Evolutionary conservation across 1,140 invertebrate genomes (phyloP).

Genomic region (Mizuhopecten yessoensis): DNA sequence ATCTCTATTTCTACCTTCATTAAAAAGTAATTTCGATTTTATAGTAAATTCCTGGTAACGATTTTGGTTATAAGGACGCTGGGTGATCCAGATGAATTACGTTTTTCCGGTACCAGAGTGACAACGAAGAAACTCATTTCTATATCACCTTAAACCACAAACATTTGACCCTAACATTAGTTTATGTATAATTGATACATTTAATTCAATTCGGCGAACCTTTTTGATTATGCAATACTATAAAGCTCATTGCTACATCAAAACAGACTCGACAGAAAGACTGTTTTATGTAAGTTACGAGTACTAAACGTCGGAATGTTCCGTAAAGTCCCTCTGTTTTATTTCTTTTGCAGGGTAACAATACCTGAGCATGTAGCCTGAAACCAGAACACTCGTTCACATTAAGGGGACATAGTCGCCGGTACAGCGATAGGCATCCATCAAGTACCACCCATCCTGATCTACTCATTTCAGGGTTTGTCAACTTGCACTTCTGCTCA

Average conservation of each 20-base stretch:
- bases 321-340: conserved; percentile 1
- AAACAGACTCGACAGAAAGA: neutral
- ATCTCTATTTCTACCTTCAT: neutral
- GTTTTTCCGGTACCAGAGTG: neutral
- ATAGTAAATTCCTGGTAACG: neutral
- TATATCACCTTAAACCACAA: neutral
- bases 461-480: neutral
- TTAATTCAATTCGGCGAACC: neutral
- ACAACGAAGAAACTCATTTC: neutral
- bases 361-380: conserved; percentile 21
- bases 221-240: neutral
- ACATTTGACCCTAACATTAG: neutral
- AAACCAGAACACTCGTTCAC: neutral
- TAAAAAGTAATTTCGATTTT: conserved; percentile 14
- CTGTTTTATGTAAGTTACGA: neutral
- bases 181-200: neutral
- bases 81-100: neutral
- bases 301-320: conserved; percentile 9
- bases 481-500: neutral
- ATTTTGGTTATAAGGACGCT: neutral
- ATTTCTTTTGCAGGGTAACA: neutral
- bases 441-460: neutral
- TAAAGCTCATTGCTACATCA: conserved; percentile 4
- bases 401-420: neutral
- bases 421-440: neutral